Evolutionary conservation across 2,113 vertebrate species (phyloP), one percentile per base, ranked within the genome.

Genomic region (Odontophorus gujanensis): DNA sequence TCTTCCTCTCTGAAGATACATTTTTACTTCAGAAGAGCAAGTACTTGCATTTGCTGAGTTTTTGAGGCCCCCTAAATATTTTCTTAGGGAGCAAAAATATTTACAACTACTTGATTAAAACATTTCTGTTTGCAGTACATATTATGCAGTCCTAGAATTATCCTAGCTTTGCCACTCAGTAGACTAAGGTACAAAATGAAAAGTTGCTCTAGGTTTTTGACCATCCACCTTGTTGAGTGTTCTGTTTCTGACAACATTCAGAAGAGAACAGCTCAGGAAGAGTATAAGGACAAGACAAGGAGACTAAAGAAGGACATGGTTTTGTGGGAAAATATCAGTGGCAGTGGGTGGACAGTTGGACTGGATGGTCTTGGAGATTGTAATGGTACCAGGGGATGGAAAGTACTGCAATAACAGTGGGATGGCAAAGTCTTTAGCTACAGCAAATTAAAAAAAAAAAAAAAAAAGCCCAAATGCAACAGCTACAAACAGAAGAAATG

Each of bases 1-100:
- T 76, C 48, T 90, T 43, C 36, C 0, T 0, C 47, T 75, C 22
- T 48, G 18, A 24, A 22, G 4, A 2, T 63, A 22, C 0, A 1
- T 57, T 57, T 68, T 91, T 47, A 34, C 45, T 57, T 71, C 11
- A 73, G 22, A 85, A 84, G 7, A 77, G 18, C 5, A 1, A 61
- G 17, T 50, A 11, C 8, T 79, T 0, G 0, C 3, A 32, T 21
- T 69, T 86, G 50, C 11, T 50, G 6, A 43, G 15, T 36, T 10
- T 73, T 76, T 85, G 59, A 82, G 67, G 51, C 11, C 26, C 13
- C 82, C 59, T 85, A 55, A 57, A 38, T 51, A 47, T 32, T 66
- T 72, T 22, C 53, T 62, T 57, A 17, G 28, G 51, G 80, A 69
- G 34, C 71, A 36, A 42, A 72, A 87, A 40, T 8, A 20, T 16